Percentiles rank a stretch among this genome's conserved stretches.
phyloP scores from a whole-genome alignment of 37 sponge, comb jelly and placozoan species.

The Ianthella basta region DNA sequence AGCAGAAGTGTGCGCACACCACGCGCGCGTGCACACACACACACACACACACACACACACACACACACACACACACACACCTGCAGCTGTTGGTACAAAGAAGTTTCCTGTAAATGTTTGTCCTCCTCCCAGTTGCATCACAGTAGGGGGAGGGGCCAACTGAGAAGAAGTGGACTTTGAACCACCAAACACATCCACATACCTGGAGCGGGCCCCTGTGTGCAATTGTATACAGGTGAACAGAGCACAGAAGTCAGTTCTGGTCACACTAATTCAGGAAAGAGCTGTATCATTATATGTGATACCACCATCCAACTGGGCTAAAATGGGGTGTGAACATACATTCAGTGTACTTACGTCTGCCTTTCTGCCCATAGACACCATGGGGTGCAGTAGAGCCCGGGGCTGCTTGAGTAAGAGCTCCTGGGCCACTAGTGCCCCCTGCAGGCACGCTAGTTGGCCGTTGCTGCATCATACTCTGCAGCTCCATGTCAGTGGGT shows the following conservation, averaged over 20 bases:
- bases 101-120: conserved; percentile 47
- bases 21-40: too few species aligned
- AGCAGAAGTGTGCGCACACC: too few species aligned
- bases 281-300: background rate
- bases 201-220: conserved; percentile 52
- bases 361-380: background rate
- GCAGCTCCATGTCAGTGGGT: conserved; percentile 50
- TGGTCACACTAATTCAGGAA: background rate
- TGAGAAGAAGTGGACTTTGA: conserved; percentile 7
- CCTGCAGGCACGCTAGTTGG: background rate
- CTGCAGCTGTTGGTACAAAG: conserved; percentile 54
- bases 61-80: too few species aligned
- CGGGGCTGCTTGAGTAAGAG: background rate
- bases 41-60: too few species aligned
- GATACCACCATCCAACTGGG: too few species aligned
- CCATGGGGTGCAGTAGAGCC: conserved; percentile 2
- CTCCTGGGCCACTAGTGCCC: too few species aligned
- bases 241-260: too few species aligned
- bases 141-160: conserved; percentile 28
- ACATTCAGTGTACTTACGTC: background rate
- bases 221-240: too few species aligned
- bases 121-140: background rate
- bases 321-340: too few species aligned
- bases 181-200: conserved; percentile 66
- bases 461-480: background rate